Conservation (phyloP, 2,888 invertebrate genomes). For the Synanthedon andrenaeformis region DNA sequence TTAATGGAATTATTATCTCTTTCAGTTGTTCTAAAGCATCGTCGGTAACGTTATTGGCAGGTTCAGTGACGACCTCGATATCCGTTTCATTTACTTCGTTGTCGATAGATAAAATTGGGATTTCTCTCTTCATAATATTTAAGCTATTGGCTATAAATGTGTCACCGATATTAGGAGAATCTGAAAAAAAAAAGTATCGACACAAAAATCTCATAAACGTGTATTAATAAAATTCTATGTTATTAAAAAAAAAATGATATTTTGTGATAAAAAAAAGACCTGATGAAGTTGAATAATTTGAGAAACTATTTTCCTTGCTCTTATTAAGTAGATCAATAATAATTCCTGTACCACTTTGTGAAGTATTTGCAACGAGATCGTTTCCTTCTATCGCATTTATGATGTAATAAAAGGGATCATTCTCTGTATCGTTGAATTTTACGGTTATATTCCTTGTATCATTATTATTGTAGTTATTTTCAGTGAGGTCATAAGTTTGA, state of each 20-base stretch:
- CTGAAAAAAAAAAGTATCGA: neutral
- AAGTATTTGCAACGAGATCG: slow-evolving; percentile 1
- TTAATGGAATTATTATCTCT: slow-evolving; percentile 24
- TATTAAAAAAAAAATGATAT: neutral
- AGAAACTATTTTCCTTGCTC: neutral
- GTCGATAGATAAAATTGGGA: slow-evolving; percentile 4
- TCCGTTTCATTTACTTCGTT: neutral
- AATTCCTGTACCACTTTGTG: slow-evolving; percentile 7
- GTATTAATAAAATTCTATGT: neutral
- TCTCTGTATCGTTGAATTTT: neutral
- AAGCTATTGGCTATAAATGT: neutral
- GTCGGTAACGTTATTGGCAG: slow-evolving; percentile 2
- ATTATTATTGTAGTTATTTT: neutral
- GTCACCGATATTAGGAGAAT: neutral
- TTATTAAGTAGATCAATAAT: slow-evolving; percentile 21
- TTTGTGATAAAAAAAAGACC: too few species aligned
- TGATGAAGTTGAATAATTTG: neutral
- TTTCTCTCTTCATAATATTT: slow-evolving; percentile 35
- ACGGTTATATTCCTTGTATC: neutral
- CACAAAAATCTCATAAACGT: neutral
- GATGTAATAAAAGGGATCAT: neutral
- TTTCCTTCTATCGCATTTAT: slow-evolving; percentile 1
- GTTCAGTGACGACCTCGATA: neutral
- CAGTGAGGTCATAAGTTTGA: neutral
- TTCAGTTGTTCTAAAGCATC: slow-evolving; percentile 14